phyloP scores from a whole-genome alignment of 2,113 vertebrate species.

The Muntiacus muntjak region DNA sequence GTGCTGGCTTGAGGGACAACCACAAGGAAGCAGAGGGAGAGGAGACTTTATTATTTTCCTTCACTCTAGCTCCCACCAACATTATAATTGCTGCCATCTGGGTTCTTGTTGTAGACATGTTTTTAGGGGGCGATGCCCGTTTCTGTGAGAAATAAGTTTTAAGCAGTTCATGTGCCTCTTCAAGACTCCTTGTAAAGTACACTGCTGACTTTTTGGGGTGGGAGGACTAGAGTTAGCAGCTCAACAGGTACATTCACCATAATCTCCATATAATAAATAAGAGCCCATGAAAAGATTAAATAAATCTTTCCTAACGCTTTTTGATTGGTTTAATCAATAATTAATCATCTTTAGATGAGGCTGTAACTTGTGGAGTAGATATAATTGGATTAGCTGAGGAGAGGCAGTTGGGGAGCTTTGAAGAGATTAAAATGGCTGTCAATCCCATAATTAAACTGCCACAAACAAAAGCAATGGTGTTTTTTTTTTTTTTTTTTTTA shows the following conservation, averaged over 20 bases:
- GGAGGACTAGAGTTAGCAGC: slow-evolving; percentile 4
- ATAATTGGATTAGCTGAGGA: slow-evolving; percentile 97
- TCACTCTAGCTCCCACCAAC: not conserved
- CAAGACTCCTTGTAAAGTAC: not conserved
- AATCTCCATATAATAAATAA: slow-evolving; percentile 79
- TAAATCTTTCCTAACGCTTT: slow-evolving; percentile 83
- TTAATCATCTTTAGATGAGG: slow-evolving; percentile 87
- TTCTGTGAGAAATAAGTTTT: not conserved
- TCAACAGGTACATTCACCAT: slow-evolving; percentile 63
- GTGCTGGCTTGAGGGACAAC: not conserved
- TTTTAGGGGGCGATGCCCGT: not conserved
- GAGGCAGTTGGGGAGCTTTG: slow-evolving; percentile 89
- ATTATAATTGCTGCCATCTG: not conserved
- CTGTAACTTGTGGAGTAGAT: slow-evolving; percentile 90
- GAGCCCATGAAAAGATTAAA: slow-evolving; percentile 78
- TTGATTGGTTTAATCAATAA: slow-evolving; percentile 90
- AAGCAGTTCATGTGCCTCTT: not conserved
- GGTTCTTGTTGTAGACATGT: not conserved
- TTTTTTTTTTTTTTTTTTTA: not conserved
- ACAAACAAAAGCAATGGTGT: slow-evolving; percentile 82
- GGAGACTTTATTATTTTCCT: not conserved
- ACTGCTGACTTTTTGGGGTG: not conserved
- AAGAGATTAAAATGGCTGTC: slow-evolving; percentile 96
- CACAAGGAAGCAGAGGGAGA: not conserved
- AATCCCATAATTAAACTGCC: slow-evolving; percentile 97